Conservation (phyloP, 1,140 invertebrate genomes). For the Copidosoma floridanum region DNA sequence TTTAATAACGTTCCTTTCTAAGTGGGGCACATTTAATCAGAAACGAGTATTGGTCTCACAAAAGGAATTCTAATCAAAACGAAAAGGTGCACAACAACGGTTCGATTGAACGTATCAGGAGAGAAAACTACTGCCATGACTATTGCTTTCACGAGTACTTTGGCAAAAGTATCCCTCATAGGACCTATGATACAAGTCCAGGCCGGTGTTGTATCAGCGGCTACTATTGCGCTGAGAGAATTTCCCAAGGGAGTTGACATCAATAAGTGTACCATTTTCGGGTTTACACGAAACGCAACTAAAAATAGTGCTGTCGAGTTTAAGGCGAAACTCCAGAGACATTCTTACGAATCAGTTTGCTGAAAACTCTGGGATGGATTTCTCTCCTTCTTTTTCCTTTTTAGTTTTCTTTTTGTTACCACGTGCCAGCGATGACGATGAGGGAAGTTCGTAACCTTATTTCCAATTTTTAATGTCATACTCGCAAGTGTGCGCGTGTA, state of each 20-base stretch:
- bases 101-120: too few species aligned
- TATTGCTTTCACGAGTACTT: too few species aligned
- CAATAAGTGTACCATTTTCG: slow-evolving; percentile 21
- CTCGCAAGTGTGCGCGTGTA: not conserved
- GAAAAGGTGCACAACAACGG: too few species aligned
- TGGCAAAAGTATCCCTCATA: too few species aligned
- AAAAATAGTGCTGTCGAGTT: not conserved
- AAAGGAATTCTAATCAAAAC: too few species aligned
- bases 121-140: too few species aligned
- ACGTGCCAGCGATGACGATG: not conserved
- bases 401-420: too few species aligned
- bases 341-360: not conserved
- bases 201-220: not conserved
- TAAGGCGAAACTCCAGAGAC: slow-evolving; percentile 5
- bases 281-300: slow-evolving; percentile 23
- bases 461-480: not conserved
- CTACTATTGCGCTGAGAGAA: not conserved
- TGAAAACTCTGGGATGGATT: slow-evolving; percentile 4
- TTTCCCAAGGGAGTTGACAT: slow-evolving; percentile 26
- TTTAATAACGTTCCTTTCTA: too few species aligned
- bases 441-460: slow-evolving; percentile 2
- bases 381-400: not conserved
- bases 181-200: too few species aligned
- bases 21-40: too few species aligned
- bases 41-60: too few species aligned